Conservation (phyloP, 2,888 invertebrate genomes). For the Pristionchus japonicus region DNA sequence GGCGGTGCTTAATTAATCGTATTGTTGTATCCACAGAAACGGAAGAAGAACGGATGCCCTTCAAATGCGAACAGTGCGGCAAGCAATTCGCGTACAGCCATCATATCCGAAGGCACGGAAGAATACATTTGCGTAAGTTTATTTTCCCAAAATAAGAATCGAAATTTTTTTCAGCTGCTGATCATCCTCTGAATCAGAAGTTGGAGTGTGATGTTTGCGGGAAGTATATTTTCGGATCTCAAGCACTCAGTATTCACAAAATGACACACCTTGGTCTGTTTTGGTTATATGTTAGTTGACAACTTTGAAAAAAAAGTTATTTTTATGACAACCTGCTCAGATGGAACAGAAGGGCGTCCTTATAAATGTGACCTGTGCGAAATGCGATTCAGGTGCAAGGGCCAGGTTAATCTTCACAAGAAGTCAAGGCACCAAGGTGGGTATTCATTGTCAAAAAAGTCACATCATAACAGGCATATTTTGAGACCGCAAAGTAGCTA, state of each 20-base stretch:
- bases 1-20: no score
- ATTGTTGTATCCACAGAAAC: no score
- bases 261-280: background rate
- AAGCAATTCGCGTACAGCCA: background rate
- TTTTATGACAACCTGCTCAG: background rate
- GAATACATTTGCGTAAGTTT: background rate
- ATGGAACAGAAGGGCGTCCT: background rate
- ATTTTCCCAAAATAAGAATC: no score
- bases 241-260: background rate
- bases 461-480: no score
- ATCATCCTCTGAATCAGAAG: background rate
- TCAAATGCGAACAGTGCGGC: background rate
- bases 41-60: background rate
- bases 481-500: no score
- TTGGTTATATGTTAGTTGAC: no score
- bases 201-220: background rate
- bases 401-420: background rate
- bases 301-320: no score
- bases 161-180: background rate
- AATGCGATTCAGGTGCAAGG: background rate
- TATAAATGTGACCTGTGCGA: background rate
- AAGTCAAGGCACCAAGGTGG: background rate
- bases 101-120: background rate
- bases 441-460: no score
- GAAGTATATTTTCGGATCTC: background rate